Conservation (phyloP, 2,113 vertebrate genomes). For the Chitala chitala region DNA sequence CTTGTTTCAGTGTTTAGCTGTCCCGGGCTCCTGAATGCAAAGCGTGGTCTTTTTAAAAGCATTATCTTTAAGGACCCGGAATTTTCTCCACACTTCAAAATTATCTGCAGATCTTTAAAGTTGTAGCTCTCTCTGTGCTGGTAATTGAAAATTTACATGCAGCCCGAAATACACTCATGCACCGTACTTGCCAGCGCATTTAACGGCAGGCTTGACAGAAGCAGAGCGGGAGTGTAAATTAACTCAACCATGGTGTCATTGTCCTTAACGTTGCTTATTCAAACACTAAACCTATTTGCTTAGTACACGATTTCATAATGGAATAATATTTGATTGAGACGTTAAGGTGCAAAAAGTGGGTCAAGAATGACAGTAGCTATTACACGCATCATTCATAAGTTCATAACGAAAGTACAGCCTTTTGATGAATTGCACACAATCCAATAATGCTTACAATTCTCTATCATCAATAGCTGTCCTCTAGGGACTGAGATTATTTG, state of each 20-base stretch:
- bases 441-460: constrained; percentile 19
- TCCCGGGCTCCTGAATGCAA: not conserved
- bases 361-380: constrained; percentile 1
- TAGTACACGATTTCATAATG: constrained; percentile 8
- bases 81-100: not conserved
- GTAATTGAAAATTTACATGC: not conserved
- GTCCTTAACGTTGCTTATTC: constrained; percentile 3
- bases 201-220: not conserved
- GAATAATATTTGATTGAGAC: constrained; percentile 18
- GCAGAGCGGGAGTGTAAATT: constrained; percentile 1
- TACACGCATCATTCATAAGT: not conserved
- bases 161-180: not conserved
- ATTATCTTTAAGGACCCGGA: not conserved
- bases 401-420: not conserved
- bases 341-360: not conserved
- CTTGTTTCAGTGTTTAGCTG: constrained; percentile 13
- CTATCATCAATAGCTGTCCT: constrained; percentile 17
- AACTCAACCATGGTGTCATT: constrained; percentile 2
- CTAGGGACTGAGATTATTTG: constrained; percentile 21
- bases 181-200: not conserved
- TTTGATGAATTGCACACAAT: constrained; percentile 3
- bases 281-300: constrained; percentile 4
- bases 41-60: not conserved
- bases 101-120: not conserved
- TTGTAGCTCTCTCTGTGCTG: not conserved